phyloP scores from a whole-genome alignment of 2,888 invertebrate species.

The Drosophila paracracens region DNA sequence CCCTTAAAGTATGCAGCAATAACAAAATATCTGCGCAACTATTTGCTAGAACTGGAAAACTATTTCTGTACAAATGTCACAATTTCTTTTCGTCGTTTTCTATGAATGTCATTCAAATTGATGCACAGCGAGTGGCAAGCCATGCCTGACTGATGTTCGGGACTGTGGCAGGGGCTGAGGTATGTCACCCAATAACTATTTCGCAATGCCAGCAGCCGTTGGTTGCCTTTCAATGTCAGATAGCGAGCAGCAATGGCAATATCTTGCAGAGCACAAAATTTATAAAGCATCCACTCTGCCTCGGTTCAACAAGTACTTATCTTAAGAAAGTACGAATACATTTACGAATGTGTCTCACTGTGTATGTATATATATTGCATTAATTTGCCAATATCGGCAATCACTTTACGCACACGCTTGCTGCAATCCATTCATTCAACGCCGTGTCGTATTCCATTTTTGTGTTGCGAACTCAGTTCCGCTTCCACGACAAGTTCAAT shows the following conservation, averaged over 20 bases:
- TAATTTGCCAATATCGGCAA: slow-evolving; percentile 59
- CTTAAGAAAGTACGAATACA: slow-evolving; percentile 5
- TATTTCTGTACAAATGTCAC: slow-evolving; percentile 78
- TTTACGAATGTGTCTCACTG: background rate
- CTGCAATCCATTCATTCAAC: slow-evolving; percentile 31
- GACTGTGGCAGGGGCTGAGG: background rate
- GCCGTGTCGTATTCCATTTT: slow-evolving; percentile 14
- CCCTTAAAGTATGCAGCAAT: slow-evolving; percentile 71
- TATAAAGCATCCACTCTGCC: slow-evolving; percentile 27
- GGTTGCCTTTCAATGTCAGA: slow-evolving; percentile 74
- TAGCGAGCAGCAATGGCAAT: slow-evolving; percentile 68
- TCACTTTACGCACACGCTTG: slow-evolving; percentile 63
- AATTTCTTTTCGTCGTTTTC: slow-evolving; percentile 65
- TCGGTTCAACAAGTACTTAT: slow-evolving; percentile 54
- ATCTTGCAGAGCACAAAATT: slow-evolving; percentile 41
- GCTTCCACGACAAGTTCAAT: slow-evolving; percentile 66
- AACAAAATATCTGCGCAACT: slow-evolving; percentile 77
- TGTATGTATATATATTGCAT: slow-evolving; percentile 42
- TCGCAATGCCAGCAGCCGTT: slow-evolving; percentile 35
- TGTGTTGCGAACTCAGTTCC: slow-evolving; percentile 47
- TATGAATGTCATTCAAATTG: slow-evolving; percentile 80
- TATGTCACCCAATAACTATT: slow-evolving; percentile 42
- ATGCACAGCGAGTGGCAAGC: slow-evolving; percentile 61
- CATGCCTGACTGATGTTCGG: background rate
- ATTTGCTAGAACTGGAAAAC: slow-evolving; percentile 72